Evolutionary conservation across 2,113 vertebrate genomes (phyloP).

Genomic region (Neodon shergylaensis): DNA sequence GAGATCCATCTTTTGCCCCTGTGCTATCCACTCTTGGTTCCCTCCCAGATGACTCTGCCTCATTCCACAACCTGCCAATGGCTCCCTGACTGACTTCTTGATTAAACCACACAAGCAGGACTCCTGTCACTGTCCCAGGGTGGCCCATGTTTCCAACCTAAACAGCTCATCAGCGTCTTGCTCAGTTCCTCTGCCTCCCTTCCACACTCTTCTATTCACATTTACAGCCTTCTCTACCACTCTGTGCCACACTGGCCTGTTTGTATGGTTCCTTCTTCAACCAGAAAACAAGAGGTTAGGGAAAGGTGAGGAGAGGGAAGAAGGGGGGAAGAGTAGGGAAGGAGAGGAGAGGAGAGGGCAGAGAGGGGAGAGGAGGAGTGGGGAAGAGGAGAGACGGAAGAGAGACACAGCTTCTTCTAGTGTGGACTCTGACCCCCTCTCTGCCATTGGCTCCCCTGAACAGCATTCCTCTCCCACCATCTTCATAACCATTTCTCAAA

Average conservation of each 20-base stretch:
- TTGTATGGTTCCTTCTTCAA: background rate
- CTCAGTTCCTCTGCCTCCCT: background rate
- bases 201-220: background rate
- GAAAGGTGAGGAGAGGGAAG: background rate
- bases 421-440: background rate
- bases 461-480: background rate
- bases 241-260: background rate
- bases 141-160: background rate
- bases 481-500: background rate
- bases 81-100: background rate
- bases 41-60: background rate
- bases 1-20: background rate
- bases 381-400: too few relatives aligned
- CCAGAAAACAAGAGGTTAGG: background rate
- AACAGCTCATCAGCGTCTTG: background rate
- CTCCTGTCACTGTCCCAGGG: background rate
- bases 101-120: background rate
- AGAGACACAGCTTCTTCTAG: background rate
- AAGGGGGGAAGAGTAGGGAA: accelerated
- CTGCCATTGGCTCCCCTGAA: background rate
- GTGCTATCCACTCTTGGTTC: background rate
- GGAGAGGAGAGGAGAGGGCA: too few relatives aligned
- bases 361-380: too few relatives aligned
- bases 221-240: background rate
- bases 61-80: background rate